A percentile compares a stretch with the other conserved stretches of the same genome.
Conservation (phyloP, 1,140 invertebrate genomes). For the Plutomurus gul region DNA sequence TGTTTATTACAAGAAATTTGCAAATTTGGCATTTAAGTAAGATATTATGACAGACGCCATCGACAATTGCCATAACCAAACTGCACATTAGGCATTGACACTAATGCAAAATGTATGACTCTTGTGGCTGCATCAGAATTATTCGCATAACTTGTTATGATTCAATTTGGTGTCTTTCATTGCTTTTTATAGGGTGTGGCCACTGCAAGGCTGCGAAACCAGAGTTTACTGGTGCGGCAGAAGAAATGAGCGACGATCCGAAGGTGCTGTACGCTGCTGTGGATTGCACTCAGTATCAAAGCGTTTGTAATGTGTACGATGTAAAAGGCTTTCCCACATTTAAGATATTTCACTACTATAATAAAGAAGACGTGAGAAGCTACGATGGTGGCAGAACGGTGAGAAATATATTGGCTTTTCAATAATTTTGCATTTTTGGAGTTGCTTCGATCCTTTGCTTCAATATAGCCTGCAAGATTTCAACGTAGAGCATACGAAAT, state of each 20-base stretch:
- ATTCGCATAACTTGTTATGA: background rate
- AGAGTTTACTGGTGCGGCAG: slow-evolving; percentile 77
- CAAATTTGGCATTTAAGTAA: too few relatives aligned
- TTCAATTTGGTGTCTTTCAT: background rate
- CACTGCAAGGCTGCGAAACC: slow-evolving; percentile 89
- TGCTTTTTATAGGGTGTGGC: slow-evolving; percentile 75
- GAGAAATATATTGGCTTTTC: slow-evolving; percentile 52
- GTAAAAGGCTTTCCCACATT: slow-evolving; percentile 85
- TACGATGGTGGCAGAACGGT: slow-evolving; percentile 78
- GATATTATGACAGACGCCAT: too few relatives aligned
- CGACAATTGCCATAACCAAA: too few relatives aligned
- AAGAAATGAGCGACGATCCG: slow-evolving; percentile 70
- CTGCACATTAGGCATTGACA: too few relatives aligned
- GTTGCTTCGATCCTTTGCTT: too few relatives aligned
- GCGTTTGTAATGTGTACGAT: slow-evolving; percentile 70
- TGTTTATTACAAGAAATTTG: too few relatives aligned
- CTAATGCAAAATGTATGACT: too few relatives aligned
- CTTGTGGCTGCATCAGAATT: too few relatives aligned
- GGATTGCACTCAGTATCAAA: slow-evolving; percentile 73
- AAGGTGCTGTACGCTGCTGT: slow-evolving; percentile 79
- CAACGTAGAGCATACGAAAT: too few relatives aligned
- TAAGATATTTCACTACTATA: slow-evolving; percentile 83
- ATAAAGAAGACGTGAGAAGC: slow-evolving; percentile 66
- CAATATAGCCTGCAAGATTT: too few relatives aligned
- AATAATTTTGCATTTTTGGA: too few relatives aligned